Percentiles rank a stretch among this genome's conserved stretches.
These are phyloP conservation scores for Acanthornis magna DNA, from an alignment of 2,797 vertebrate genomes.

Conservation along the genomic window DNA sequence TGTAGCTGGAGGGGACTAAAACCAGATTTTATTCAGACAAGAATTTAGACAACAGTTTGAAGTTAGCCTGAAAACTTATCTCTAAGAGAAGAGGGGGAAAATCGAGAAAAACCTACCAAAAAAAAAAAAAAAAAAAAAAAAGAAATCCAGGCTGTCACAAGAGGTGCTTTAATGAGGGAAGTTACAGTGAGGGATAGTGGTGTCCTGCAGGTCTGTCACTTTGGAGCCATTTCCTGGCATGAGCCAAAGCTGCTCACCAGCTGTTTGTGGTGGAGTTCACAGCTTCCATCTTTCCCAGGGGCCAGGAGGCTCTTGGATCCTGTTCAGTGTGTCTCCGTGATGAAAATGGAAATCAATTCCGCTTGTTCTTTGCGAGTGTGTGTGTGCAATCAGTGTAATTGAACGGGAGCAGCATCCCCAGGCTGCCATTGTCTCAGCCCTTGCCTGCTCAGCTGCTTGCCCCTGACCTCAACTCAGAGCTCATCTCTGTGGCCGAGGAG, in stretches of 20 bases:
- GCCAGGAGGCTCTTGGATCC: neutral
- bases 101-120: neutral
- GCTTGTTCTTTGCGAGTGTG: neutral
- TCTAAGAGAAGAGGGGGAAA: neutral
- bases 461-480: neutral
- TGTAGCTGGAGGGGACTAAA: neutral
- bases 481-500: neutral
- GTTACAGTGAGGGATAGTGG: neutral
- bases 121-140: neutral
- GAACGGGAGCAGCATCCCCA: neutral
- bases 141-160: neutral
- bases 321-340: neutral
- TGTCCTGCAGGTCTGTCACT: neutral
- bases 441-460: constrained; percentile 21
- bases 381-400: neutral
- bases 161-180: neutral
- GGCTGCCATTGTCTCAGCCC: neutral
- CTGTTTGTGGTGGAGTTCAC: neutral
- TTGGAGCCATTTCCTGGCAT: neutral
- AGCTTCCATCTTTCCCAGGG: neutral
- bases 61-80: neutral
- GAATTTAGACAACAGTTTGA: neutral
- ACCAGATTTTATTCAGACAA: neutral
- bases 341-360: neutral
- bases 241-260: neutral